Conservation (phyloP, 2,888 invertebrate species). For the Cosmia pyralina region DNA sequence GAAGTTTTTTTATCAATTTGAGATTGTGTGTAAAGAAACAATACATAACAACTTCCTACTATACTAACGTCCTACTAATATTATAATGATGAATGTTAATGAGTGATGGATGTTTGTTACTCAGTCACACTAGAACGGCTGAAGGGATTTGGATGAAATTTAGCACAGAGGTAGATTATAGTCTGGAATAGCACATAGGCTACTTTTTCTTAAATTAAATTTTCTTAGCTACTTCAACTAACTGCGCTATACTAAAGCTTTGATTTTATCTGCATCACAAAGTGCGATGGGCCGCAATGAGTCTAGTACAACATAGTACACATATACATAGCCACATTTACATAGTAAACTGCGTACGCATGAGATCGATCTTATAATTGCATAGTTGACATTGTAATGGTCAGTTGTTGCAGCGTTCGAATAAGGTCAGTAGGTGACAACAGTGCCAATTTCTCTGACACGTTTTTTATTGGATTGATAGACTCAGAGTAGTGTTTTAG, state of each 20-base stretch:
- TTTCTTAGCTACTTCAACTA: too few relatives aligned
- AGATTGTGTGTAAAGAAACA: background rate
- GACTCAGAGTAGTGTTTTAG: background rate
- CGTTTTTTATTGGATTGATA: conserved; percentile 19
- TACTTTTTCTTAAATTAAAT: too few relatives aligned
- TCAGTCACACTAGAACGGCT: too few relatives aligned
- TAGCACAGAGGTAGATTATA: too few relatives aligned
- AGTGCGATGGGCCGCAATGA: background rate
- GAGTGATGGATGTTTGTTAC: too few relatives aligned
- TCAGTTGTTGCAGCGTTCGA: conserved; percentile 21
- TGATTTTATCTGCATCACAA: conserved; percentile 1
- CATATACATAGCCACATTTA: conserved; percentile 11
- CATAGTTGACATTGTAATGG: conserved; percentile 13
- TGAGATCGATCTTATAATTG: conserved; percentile 53
- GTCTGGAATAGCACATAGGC: too few relatives aligned
- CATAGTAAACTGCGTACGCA: conserved; percentile 32
- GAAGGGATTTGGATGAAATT: too few relatives aligned
- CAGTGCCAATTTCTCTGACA: conserved; percentile 20
- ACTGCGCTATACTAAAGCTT: background rate
- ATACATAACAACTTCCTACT: background rate
- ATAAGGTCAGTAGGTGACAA: conserved; percentile 50
- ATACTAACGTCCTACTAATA: too few relatives aligned
- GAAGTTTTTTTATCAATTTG: background rate
- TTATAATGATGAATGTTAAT: too few relatives aligned
- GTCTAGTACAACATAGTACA: background rate